These are phyloP conservation scores for Meteorus colon DNA, from an alignment of 2,888 invertebrate species.

Conservation along the genomic window DNA sequence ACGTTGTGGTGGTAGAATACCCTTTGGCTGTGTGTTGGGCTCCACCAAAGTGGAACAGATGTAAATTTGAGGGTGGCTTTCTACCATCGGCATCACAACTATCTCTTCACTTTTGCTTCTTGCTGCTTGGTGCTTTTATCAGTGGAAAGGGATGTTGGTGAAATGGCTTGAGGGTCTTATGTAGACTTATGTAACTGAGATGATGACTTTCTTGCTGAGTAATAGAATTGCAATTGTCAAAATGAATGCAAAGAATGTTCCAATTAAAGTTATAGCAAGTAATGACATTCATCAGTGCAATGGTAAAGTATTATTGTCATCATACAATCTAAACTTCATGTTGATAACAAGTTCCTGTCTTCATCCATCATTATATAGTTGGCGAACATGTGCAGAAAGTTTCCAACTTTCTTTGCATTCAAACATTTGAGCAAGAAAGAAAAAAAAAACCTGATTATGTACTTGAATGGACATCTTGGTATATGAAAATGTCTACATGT, in stretches of 20 bases:
- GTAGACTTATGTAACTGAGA: conserved; percentile 21
- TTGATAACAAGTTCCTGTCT: neutral
- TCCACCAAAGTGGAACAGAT: conserved; percentile 23
- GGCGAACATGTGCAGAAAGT: conserved; percentile 21
- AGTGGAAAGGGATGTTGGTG: neutral
- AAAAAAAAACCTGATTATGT: neutral
- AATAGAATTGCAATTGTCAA: neutral
- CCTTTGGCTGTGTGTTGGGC: neutral
- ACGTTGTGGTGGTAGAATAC: neutral
- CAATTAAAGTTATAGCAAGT: neutral
- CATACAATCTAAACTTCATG: neutral
- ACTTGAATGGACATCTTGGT: neutral
- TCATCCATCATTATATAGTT: neutral
- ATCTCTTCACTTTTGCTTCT: conserved; percentile 3
- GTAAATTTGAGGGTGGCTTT: conserved; percentile 25
- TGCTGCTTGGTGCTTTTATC: neutral
- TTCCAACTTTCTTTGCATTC: conserved; percentile 7
- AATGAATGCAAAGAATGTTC: neutral
- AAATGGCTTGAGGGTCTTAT: conserved; percentile 6
- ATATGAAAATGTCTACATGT: neutral
- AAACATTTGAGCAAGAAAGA: neutral
- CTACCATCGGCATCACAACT: neutral
- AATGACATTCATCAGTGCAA: neutral
- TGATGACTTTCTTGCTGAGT: conserved; percentile 3
- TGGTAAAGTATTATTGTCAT: neutral